Conservation (phyloP, 2,888 invertebrate species). For the Synergus gifuensis region DNA sequence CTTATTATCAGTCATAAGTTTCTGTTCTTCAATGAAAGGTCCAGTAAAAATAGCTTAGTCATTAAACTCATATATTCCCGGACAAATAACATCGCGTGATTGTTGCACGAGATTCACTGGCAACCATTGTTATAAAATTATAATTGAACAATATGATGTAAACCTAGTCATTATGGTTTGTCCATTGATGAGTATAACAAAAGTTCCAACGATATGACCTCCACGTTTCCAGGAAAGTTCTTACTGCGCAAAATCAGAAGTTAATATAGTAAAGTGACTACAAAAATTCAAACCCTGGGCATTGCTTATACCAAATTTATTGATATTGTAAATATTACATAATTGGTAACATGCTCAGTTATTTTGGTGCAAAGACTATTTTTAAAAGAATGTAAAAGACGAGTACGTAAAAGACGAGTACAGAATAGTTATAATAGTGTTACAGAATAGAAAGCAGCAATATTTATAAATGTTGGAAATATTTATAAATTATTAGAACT, state of each 20-base stretch:
- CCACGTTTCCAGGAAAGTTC: conserved; percentile 57
- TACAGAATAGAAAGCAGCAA: no score
- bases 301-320: not conserved
- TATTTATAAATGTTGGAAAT: no score
- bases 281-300: not conserved
- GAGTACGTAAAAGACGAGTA: no score
- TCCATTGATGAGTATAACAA: conserved; percentile 36
- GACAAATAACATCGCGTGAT: not conserved
- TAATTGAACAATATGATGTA: conserved; percentile 4
- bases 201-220: conserved; percentile 53
- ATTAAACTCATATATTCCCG: no score
- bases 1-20: no score
- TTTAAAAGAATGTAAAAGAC: no score
- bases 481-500: no score
- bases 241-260: conserved; percentile 55
- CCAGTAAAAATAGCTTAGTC: no score
- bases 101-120: not conserved
- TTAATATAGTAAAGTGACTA: conserved; percentile 17
- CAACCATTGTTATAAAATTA: not conserved
- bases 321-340: not conserved
- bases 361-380: no score
- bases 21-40: no score
- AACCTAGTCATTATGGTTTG: not conserved
- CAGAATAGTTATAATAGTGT: no score
- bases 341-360: no score